Conservation (phyloP, 2,888 invertebrate genomes). For the Machimus atricapillus region DNA sequence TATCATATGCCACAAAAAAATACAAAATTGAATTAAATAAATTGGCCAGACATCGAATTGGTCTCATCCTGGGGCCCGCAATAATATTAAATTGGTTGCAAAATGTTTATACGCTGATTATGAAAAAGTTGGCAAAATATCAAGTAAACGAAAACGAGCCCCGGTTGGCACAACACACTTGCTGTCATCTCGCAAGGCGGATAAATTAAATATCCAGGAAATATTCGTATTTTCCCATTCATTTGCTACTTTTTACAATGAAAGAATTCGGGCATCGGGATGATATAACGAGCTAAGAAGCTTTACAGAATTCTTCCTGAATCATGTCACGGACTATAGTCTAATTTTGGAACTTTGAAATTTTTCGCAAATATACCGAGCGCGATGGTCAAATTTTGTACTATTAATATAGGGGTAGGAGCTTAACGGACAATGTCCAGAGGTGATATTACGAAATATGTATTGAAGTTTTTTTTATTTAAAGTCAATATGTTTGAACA, state of each 20-base stretch:
- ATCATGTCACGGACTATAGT: not conserved
- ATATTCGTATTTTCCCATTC: not conserved
- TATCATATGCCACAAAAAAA: not conserved
- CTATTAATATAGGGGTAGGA: no score
- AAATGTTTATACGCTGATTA: not conserved
- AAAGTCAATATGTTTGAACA: no score
- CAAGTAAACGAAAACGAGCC: not conserved
- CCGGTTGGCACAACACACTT: not conserved
- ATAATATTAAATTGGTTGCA: not conserved
- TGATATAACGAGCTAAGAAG: not conserved
- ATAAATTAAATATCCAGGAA: not conserved
- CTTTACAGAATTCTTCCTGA: not conserved
- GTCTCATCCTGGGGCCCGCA: not conserved
- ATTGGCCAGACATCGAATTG: not conserved
- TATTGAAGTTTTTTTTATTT: no score
- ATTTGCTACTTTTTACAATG: not conserved
- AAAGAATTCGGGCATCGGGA: not conserved
- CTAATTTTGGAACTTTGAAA: not conserved
- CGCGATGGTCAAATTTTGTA: no score
- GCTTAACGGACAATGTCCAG: no score
- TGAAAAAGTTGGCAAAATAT: not conserved
- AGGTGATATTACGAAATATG: no score
- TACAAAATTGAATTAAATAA: not conserved
- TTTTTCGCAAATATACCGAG: not conserved
- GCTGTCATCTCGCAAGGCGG: not conserved